Evolutionary conservation across 2,888 invertebrate species (phyloP).

Genomic region (Calliopum simillimum): DNA sequence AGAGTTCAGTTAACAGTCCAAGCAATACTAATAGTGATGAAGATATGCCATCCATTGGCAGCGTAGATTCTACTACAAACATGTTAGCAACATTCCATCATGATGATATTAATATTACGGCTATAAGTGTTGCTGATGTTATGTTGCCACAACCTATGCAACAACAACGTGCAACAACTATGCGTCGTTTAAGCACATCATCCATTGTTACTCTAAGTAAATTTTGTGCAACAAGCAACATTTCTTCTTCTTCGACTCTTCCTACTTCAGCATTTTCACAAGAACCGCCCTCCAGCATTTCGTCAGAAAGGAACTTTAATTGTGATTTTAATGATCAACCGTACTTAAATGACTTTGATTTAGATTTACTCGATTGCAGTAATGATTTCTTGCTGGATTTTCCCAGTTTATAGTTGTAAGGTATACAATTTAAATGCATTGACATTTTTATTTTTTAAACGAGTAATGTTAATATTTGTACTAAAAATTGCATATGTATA

Average conservation of each 20-base stretch:
- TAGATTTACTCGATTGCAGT: conserved; percentile 35
- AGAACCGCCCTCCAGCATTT: neutral
- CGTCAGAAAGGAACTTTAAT: neutral
- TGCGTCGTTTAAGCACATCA: neutral
- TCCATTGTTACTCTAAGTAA: neutral
- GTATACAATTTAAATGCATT: neutral
- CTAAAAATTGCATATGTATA: neutral
- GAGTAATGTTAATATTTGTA: neutral
- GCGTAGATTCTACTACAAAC: neutral
- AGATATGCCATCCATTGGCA: conserved; percentile 7
- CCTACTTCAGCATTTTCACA: neutral
- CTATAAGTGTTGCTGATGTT: conserved; percentile 21
- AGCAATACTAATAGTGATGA: conserved; percentile 20
- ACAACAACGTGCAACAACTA: neutral
- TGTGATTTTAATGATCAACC: conserved; percentile 36
- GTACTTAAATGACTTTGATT: conserved; percentile 42
- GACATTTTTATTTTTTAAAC: neutral
- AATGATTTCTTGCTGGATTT: conserved; percentile 23
- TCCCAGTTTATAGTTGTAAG: conserved; percentile 21
- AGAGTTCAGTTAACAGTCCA: conserved; percentile 21
- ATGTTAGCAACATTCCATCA: neutral
- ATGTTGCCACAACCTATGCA: conserved; percentile 19
- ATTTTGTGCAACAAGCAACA: neutral
- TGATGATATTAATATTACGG: neutral
- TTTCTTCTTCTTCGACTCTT: neutral